A percentile compares a stretch with the other conserved stretches of the same genome.
Conservation (phyloP, 2,888 invertebrate genomes). For the Lithophane semibrunnea region DNA sequence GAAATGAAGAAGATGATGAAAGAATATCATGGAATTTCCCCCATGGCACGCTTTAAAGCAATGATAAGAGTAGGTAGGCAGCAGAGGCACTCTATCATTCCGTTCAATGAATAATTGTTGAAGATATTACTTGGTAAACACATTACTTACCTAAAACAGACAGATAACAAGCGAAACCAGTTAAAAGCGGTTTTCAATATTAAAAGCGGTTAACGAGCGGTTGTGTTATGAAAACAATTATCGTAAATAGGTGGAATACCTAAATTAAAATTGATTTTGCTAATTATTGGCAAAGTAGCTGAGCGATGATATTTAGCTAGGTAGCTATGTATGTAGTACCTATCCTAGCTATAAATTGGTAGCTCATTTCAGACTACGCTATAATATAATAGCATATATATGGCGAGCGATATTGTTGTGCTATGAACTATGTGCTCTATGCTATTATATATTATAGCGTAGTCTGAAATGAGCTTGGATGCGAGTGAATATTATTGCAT, state of each 20-base stretch:
- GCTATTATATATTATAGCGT: no score
- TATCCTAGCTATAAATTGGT: neutral
- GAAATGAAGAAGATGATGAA: constrained; percentile 4
- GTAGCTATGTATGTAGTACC: neutral
- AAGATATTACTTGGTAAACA: constrained; percentile 43
- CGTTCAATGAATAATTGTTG: constrained; percentile 32
- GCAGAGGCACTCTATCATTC: neutral
- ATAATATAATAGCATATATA: no score
- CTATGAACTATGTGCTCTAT: no score
- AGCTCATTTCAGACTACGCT: no score
- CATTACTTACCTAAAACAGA: constrained; percentile 41
- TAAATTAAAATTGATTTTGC: constrained; percentile 34
- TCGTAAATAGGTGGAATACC: constrained; percentile 51
- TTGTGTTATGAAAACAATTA: constrained; percentile 62
- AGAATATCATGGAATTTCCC: neutral
- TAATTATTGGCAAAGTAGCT: constrained; percentile 41
- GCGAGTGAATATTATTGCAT: no score
- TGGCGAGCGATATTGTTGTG: no score
- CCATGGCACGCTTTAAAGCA: constrained; percentile 19
- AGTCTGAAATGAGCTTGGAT: no score
- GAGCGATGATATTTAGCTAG: constrained; percentile 19
- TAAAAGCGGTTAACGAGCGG: constrained; percentile 51
- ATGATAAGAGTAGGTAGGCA: neutral
- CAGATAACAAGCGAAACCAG: constrained; percentile 59
- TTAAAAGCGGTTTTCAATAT: constrained; percentile 58